Evolutionary conservation across 2,888 invertebrate genomes (phyloP), one percentile per base, ranked within the genome.

Genomic region (Bombylius major): DNA sequence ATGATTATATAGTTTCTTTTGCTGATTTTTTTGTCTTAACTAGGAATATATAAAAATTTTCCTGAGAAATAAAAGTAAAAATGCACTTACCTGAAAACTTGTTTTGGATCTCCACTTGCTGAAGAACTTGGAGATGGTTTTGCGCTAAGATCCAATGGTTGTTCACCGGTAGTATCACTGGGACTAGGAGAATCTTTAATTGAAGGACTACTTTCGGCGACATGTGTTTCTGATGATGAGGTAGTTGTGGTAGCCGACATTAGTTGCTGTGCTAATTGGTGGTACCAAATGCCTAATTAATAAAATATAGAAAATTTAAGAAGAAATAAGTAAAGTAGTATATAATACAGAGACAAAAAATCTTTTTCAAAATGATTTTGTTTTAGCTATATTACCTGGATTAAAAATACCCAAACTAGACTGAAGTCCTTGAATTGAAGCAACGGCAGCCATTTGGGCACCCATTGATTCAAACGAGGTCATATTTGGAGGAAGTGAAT

Each of bases 131-230:
- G 79, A 62, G 79, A 82, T 67, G 79, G 86, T 79, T 82, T 89
- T 70, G 88, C 86, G 78, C 89, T 90, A 69, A 91, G 83, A 78
- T 91, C 90, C 67, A 91, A 80, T 31, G 90, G 90, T 75, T 88
- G 88, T 70, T 89, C 89, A 61, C 67, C 68, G 63, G 81, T 77
- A 58, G 64, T 62, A 61, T 75, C 72, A 69, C 69, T 73, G 62
- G 77, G 75, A 67, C 77, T 78, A 55, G 79, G 78, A 13, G 80
- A 69, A 62, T 72, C 70, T 67, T 74, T 73, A 62, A 69, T 69
- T 65, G 69, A 64, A 62, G 73, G 73, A 68, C 72, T 72, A 54
- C 67, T 65, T 61, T 69, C 70, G 62, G 67, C 68, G 65, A 67
- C 70, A 66, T 59, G 56, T 53, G 70, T 67, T 65, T 71, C 71